These are phyloP conservation scores for Hetaerina titia DNA, from an alignment of 2,888 invertebrate genomes.

Conservation along the genomic window DNA sequence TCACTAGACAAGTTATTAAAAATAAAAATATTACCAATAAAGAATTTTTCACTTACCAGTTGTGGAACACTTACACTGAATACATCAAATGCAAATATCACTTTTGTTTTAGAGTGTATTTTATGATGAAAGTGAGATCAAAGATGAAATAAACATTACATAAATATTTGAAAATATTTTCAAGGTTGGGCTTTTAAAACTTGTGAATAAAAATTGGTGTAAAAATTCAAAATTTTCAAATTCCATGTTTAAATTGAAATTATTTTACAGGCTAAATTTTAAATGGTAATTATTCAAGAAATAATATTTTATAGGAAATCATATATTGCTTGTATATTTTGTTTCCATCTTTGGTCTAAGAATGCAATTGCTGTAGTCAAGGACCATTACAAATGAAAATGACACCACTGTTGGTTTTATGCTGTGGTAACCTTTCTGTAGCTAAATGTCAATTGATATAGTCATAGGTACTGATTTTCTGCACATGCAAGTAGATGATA, in stretches of 20 bases:
- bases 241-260: background rate
- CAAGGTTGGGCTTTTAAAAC: background rate
- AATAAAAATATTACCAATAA: too few relatives aligned
- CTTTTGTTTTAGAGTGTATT: background rate
- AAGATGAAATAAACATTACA: background rate
- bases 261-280: background rate
- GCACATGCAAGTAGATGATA: background rate
- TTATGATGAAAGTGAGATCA: background rate
- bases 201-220: slow-evolving; percentile 33
- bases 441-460: background rate
- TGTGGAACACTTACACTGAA: background rate
- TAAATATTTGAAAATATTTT: background rate
- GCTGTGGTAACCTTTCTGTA: background rate
- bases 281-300: background rate
- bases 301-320: background rate
- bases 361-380: too few relatives aligned
- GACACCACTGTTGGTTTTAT: slow-evolving; percentile 6
- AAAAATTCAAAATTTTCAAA: slow-evolving; percentile 25
- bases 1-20: background rate
- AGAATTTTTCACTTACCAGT: background rate
- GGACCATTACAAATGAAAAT: background rate
- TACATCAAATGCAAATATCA: background rate
- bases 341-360: background rate
- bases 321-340: background rate
- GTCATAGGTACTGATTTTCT: background rate